These are phyloP conservation scores for Microcebus lehilahytsara DNA, from an alignment of 2,113 vertebrate species.

Conservation along the genomic window DNA sequence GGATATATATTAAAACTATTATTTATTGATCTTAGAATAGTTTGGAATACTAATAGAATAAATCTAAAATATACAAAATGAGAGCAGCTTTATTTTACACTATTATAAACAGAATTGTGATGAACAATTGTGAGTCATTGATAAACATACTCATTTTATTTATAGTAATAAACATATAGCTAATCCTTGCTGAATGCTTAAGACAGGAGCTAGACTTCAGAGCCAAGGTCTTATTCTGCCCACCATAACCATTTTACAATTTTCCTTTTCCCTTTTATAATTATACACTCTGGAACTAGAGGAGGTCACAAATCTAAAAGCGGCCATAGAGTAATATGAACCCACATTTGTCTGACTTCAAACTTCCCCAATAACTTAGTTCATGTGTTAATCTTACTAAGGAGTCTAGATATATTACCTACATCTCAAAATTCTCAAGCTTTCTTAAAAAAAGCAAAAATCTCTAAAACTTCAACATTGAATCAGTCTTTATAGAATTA, in stretches of 20 bases:
- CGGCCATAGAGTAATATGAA: not conserved
- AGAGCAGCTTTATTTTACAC: not conserved
- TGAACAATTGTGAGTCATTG: not conserved
- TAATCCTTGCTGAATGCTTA: not conserved
- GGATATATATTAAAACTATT: not conserved
- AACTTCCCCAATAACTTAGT: rapidly evolving
- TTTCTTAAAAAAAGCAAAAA: not conserved
- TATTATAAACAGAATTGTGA: not conserved
- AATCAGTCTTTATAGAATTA: not conserved
- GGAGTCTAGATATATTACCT: not conserved
- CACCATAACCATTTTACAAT: not conserved
- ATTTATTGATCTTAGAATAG: not conserved
- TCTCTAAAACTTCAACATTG: not conserved
- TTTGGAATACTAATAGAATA: not conserved
- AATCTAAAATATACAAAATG: not conserved
- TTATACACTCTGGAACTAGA: not conserved
- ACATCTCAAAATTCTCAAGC: not conserved
- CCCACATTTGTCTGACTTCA: not conserved
- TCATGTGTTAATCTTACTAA: not conserved
- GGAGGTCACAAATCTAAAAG: not conserved
- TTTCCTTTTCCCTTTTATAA: not conserved
- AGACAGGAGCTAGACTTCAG: not conserved
- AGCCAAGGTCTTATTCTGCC: not conserved
- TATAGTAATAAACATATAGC: not conserved
- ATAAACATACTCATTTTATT: not conserved